Conservation (phyloP, 2,888 invertebrate genomes). For the Eristalis arbustorum region DNA sequence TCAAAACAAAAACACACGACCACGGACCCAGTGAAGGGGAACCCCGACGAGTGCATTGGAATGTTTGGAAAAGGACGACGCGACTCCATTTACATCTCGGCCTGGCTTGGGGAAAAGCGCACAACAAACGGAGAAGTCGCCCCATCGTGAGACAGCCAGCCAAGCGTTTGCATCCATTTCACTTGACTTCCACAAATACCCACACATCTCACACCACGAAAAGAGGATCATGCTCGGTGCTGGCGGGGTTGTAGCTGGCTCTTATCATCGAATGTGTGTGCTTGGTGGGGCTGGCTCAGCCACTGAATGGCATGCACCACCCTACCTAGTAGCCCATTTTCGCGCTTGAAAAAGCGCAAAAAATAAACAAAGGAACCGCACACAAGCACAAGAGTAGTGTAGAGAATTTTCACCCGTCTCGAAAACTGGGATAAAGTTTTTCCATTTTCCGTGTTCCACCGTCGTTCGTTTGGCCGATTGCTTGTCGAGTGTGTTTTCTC, state of each 20-base stretch:
- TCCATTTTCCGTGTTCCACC: constrained; percentile 20
- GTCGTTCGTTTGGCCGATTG: constrained; percentile 21
- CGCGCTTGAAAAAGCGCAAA: constrained; percentile 10
- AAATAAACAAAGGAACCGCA: neutral
- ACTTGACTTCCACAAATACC: constrained; percentile 48
- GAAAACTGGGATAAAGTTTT: constrained; percentile 66
- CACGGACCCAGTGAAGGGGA: constrained; percentile 13
- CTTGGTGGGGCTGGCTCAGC: neutral
- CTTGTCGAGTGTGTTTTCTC: constrained; percentile 9
- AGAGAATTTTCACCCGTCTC: constrained; percentile 62
- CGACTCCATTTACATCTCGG: neutral
- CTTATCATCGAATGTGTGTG: constrained; percentile 64
- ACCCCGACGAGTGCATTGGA: constrained; percentile 35
- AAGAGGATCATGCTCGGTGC: constrained; percentile 26
- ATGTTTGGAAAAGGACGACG: constrained; percentile 68
- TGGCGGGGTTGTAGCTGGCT: constrained; percentile 36
- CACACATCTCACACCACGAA: constrained; percentile 6
- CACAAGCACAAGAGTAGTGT: constrained; percentile 22
- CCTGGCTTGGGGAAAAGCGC: neutral
- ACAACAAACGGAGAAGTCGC: neutral
- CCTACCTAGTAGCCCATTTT: constrained; percentile 64
- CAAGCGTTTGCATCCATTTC: neutral
- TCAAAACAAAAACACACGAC: constrained; percentile 49
- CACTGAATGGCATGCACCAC: constrained; percentile 11
- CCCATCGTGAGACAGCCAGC: constrained; percentile 14